These are phyloP conservation scores for Polydrusus pterygomalis DNA, from an alignment of 2,888 invertebrate species.

Conservation along the genomic window DNA sequence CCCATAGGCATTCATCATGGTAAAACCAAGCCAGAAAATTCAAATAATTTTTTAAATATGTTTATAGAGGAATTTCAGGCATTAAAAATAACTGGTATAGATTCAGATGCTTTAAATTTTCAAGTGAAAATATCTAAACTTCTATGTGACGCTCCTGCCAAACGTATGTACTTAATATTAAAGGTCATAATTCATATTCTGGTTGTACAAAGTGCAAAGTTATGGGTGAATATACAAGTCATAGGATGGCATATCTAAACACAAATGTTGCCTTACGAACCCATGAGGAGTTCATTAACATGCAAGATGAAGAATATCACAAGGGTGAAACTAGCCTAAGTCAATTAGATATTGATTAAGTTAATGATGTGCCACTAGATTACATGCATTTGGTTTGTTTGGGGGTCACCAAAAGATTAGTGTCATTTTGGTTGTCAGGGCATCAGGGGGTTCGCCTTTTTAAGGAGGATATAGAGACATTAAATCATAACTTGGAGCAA, in stretches of 20 bases:
- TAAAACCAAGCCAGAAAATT: slow-evolving; percentile 55
- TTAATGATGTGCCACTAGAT: slow-evolving; percentile 58
- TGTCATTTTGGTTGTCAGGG: slow-evolving; percentile 34
- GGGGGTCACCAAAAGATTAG: slow-evolving; percentile 50
- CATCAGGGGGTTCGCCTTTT: no score
- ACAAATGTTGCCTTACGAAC: slow-evolving; percentile 38
- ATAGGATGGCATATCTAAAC: slow-evolving; percentile 54
- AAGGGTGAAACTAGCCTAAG: slow-evolving; percentile 16
- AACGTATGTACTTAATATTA: no score
- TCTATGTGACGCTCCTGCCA: slow-evolving; percentile 35
- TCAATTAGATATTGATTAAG: slow-evolving; percentile 59
- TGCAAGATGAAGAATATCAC: slow-evolving; percentile 55
- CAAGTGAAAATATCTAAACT: slow-evolving; percentile 3
- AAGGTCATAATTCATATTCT: slow-evolving; percentile 23
- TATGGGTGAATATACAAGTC: no score
- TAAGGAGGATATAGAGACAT: not conserved
- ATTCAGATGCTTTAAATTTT: slow-evolving; percentile 27
- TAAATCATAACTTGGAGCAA: slow-evolving; percentile 32
- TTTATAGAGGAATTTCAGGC: slow-evolving; percentile 53
- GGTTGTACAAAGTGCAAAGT: no score
- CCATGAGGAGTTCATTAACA: slow-evolving; percentile 37
- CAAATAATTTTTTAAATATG: slow-evolving; percentile 45
- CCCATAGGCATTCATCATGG: no score
- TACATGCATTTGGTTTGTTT: slow-evolving; percentile 54
- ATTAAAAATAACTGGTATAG: slow-evolving; percentile 42